Evolutionary conservation across 1,140 invertebrate genomes (phyloP), one percentile per base, ranked within the genome.

Genomic region (Leptinotarsa undecemlineata): DNA sequence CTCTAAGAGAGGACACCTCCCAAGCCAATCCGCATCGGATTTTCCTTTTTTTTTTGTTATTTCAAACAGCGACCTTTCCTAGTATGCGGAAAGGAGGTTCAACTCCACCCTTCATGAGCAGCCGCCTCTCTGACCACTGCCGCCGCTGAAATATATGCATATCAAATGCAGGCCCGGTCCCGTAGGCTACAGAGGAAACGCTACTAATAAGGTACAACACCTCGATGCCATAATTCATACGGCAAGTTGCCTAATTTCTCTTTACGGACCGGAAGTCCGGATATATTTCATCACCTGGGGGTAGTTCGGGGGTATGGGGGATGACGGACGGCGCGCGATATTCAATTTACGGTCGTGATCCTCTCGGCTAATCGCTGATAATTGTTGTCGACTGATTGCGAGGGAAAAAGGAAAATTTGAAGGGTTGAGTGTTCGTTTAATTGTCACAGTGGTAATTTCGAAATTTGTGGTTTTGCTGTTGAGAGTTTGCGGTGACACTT

Each of bases 121-220:
- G 51, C 51, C 15, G 51, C n/a, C 17, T 42, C 51, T 4, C n/a
- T 57, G 51, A 57, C 51, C 51, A 19, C 13, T 19, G 51, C 51
- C 51, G 51, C 51, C 51, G 51, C 17, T 57, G 51, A 57, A 57
- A 57, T 57, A 57, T 57, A 57, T 57, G 51, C 51, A 57, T 57
- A 57, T 57, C 51, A 57, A 57, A 57, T 57, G 51, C 51, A 57
- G 51, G 51, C 15, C 51, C 51, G 51, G 51, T 15, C 51, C 51
- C 51, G 51, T 17, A 57, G 51, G 51, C 51, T 57, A 57, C 51
- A 21, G 20, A 21, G 63, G 26, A 66, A 66, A 66, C 63, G 63
- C 63, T 20, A 66, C 63, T 66, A 66, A 66, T 66, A 66, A 66
- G 63, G n/a, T 66, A 66, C 63, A 66, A 66, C 63, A 66, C 63